These are phyloP conservation scores for Aplocera efformata DNA, from an alignment of 2,888 invertebrate genomes.

Conservation along the genomic window DNA sequence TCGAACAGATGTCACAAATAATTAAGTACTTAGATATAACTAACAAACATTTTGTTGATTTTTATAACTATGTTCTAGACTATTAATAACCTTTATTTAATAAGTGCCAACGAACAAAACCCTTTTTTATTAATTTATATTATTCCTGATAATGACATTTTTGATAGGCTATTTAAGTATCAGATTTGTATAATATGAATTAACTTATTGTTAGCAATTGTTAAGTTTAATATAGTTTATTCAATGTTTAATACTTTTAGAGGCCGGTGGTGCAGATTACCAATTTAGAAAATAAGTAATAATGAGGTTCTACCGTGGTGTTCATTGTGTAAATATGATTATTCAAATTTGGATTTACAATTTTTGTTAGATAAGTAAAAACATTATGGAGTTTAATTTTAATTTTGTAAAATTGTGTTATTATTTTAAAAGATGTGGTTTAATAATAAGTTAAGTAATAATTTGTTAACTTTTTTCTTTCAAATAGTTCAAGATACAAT, in stretches of 20 bases:
- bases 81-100: too few species aligned
- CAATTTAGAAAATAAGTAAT: conserved; percentile 59
- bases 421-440: not conserved
- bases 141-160: not conserved
- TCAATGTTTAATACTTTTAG: conserved; percentile 26
- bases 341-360: conserved; percentile 21
- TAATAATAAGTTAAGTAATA: too few species aligned
- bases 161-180: not conserved
- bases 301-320: conserved; percentile 54
- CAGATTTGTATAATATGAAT: conserved; percentile 2
- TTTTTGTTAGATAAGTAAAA: conserved; percentile 3
- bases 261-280: conserved; percentile 81
- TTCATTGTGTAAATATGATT: conserved; percentile 40
- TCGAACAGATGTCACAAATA: too few species aligned
- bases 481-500: too few species aligned
- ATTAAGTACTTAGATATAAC: too few species aligned
- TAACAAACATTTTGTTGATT: too few species aligned
- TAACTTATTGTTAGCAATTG: conserved; percentile 8
- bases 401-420: conserved; percentile 6
- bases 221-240: conserved; percentile 27
- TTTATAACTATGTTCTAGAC: too few species aligned
- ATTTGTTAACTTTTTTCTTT: too few species aligned
- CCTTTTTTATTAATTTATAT: too few species aligned
- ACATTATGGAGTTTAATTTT: not conserved
- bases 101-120: too few species aligned